phyloP scores from a whole-genome alignment of 2,888 invertebrate genomes.

The Rotaria macrura region DNA sequence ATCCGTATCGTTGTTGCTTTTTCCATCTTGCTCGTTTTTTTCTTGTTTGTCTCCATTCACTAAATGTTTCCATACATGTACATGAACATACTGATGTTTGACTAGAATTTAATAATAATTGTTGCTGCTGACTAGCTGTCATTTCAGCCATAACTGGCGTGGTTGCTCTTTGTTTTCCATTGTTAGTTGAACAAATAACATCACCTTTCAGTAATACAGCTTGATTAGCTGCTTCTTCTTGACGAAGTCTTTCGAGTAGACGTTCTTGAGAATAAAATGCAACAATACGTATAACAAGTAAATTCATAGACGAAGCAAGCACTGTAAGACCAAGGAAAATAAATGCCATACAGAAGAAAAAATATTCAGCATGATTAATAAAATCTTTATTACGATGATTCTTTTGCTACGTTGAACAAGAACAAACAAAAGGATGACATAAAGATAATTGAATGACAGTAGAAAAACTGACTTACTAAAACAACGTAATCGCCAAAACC shows the following conservation, averaged over 20 bases:
- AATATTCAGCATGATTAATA: conserved; percentile 82
- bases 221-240: conserved; percentile 74
- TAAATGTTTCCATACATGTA: neutral
- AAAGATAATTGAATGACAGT: neutral
- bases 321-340: conserved; percentile 96
- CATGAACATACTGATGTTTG: conserved; percentile 12
- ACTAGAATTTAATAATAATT: neutral
- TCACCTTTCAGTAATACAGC: conserved; percentile 90
- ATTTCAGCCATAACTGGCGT: neutral
- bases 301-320: conserved; percentile 92
- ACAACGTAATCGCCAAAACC: neutral
- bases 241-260: conserved; percentile 79
- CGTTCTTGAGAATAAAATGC: conserved; percentile 94
- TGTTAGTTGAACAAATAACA: conserved; percentile 60
- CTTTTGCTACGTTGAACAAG: neutral
- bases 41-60: neutral
- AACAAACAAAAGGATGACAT: neutral
- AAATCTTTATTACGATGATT: conserved; percentile 67
- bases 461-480: neutral
- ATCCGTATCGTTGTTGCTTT: neutral
- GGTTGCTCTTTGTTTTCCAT: neutral
- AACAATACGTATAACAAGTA: conserved; percentile 88
- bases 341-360: conserved; percentile 86
- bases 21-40: neutral
- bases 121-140: neutral